Conservation (phyloP, 2,797 vertebrate genomes). For the Molossus alvarezi region DNA sequence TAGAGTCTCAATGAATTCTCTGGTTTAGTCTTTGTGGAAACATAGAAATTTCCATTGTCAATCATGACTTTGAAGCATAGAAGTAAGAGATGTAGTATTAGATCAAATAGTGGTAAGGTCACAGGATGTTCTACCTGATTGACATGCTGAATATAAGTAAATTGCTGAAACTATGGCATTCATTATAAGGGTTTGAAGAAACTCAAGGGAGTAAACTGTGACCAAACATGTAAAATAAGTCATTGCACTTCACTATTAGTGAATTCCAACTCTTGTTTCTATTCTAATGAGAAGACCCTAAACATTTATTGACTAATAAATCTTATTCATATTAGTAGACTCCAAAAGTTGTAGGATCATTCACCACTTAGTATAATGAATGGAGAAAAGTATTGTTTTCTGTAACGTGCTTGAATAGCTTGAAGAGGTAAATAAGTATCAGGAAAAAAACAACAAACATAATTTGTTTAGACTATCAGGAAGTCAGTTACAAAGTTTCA, state of each 20-base stretch:
- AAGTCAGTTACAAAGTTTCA: slow-evolving; percentile 68
- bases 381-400: slow-evolving; percentile 56
- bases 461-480: slow-evolving; percentile 62
- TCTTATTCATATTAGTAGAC: slow-evolving; percentile 20
- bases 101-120: slow-evolving; percentile 80
- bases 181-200: slow-evolving; percentile 64
- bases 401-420: slow-evolving; percentile 22
- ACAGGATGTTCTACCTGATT: slow-evolving; percentile 79
- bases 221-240: slow-evolving; percentile 40
- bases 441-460: background rate
- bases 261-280: slow-evolving; percentile 45
- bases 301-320: background rate
- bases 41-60: slow-evolving; percentile 81
- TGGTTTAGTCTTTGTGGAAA: slow-evolving; percentile 85
- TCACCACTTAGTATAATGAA: background rate
- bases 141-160: slow-evolving; percentile 68
- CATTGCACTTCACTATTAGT: background rate
- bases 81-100: slow-evolving; percentile 75
- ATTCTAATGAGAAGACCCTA: background rate
- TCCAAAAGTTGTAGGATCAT: slow-evolving; percentile 34
- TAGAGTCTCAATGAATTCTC: slow-evolving; percentile 79
- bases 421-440: slow-evolving; percentile 17
- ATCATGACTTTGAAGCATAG: slow-evolving; percentile 84
- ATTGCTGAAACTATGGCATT: slow-evolving; percentile 75
- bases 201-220: slow-evolving; percentile 34